Conservation (phyloP, 2,888 invertebrate species). For the Apotomis betuletana region DNA sequence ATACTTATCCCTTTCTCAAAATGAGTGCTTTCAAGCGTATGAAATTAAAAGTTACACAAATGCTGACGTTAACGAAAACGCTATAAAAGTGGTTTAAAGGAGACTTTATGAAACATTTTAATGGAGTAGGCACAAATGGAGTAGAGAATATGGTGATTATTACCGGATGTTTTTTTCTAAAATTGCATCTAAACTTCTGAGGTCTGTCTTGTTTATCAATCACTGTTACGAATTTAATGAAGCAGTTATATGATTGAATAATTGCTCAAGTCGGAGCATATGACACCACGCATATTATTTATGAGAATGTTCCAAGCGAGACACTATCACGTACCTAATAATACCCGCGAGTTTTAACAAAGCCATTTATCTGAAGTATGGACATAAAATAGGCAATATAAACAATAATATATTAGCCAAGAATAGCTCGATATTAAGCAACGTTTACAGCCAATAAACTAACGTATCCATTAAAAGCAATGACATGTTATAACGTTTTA, state of each 20-base stretch:
- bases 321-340: not conserved
- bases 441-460: constrained; percentile 53
- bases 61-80: no score
- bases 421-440: constrained; percentile 45
- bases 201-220: no score
- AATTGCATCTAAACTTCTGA: no score
- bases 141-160: no score
- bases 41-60: no score
- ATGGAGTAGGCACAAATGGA: no score
- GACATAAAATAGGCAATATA: constrained; percentile 47
- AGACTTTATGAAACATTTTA: no score
- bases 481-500: constrained; percentile 48
- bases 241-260: not conserved
- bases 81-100: no score
- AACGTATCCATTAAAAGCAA: constrained; percentile 39
- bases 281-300: not conserved
- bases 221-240: no score
- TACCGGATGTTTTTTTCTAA: no score
- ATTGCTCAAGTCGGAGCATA: not conserved
- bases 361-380: constrained; percentile 28
- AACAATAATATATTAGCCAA: constrained; percentile 49
- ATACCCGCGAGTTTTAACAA: not conserved
- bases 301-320: not conserved
- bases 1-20: no score
- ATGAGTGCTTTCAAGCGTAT: no score